These are phyloP conservation scores for Teinopalpus imperialis DNA, from an alignment of 2,888 invertebrate species.

Conservation along the genomic window DNA sequence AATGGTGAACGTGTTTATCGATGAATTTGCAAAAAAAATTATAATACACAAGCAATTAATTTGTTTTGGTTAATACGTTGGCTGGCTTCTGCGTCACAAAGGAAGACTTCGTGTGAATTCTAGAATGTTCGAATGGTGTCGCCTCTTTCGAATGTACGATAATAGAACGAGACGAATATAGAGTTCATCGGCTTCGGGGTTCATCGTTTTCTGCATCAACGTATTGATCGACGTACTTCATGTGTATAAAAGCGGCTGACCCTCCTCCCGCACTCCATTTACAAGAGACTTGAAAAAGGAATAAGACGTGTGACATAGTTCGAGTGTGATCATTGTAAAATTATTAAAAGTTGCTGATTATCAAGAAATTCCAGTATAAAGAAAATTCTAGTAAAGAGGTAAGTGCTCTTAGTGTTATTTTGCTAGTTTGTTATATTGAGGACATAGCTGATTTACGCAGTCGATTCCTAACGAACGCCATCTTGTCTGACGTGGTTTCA, in stretches of 20 bases:
- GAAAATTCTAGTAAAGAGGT: constrained; percentile 25
- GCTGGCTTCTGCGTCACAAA: constrained; percentile 15
- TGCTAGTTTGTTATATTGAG: constrained; percentile 4
- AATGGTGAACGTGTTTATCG: too few relatives aligned
- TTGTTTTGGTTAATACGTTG: background rate
- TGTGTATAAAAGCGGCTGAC: constrained; percentile 13
- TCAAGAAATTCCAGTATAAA: constrained; percentile 20
- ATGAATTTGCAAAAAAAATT: too few relatives aligned
- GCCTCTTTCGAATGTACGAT: background rate
- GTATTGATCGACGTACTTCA: constrained; percentile 24
- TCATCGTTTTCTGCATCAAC: constrained; percentile 18
- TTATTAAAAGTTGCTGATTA: constrained; percentile 25
- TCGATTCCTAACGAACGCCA: constrained; percentile 10
- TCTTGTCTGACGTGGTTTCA: constrained; percentile 25
- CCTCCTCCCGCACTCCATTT: constrained; percentile 25
- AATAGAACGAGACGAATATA: constrained; percentile 11
- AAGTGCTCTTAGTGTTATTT: constrained; percentile 12
- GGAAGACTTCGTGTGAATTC: constrained; percentile 18
- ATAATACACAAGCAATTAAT: background rate
- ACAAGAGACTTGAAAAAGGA: constrained; percentile 24
- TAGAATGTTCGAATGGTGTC: constrained; percentile 7
- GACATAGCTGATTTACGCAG: constrained; percentile 14
- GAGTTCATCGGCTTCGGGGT: constrained; percentile 20
- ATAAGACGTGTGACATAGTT: constrained; percentile 25
- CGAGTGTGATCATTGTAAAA: constrained; percentile 24